Percentiles rank a stretch among this genome's conserved stretches.
phyloP scores from a whole-genome alignment of 1,140 invertebrate genomes.

The Drosophila ficusphila region DNA sequence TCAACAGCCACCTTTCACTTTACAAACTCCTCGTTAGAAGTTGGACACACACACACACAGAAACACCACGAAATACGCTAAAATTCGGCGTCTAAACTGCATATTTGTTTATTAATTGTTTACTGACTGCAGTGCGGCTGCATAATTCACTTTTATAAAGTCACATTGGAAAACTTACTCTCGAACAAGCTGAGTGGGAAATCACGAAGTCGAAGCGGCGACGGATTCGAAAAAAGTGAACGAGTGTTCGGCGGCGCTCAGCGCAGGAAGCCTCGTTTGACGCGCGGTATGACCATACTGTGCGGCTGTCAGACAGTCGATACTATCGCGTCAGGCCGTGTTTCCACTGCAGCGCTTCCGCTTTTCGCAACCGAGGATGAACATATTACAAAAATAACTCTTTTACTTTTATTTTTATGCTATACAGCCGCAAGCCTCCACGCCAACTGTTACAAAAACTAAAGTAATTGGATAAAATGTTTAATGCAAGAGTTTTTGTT shows the following conservation, averaged over 20 bases:
- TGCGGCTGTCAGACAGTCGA: neutral
- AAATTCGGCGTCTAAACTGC: slow-evolving; percentile 43
- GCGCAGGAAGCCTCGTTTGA: slow-evolving; percentile 52
- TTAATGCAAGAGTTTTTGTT: too few relatives aligned
- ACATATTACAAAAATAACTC: neutral
- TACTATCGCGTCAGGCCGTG: neutral
- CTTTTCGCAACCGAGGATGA: neutral
- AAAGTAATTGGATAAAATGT: too few relatives aligned
- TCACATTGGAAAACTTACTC: slow-evolving; percentile 72
- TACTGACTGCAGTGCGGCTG: slow-evolving; percentile 34
- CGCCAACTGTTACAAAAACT: too few relatives aligned
- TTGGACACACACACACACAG: slow-evolving; percentile 43
- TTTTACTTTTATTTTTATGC: too few relatives aligned
- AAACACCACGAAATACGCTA: slow-evolving; percentile 42
- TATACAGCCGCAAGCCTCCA: too few relatives aligned
- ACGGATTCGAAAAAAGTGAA: slow-evolving; percentile 84
- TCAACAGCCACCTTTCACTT: slow-evolving; percentile 79
- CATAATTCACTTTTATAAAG: slow-evolving; percentile 46
- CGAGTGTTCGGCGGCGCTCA: slow-evolving; percentile 53
- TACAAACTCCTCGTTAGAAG: slow-evolving; percentile 32
- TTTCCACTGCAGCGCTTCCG: neutral
- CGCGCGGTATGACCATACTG: neutral
- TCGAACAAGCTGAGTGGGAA: slow-evolving; percentile 82
- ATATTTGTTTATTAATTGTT: slow-evolving; percentile 67
- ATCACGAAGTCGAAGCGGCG: slow-evolving; percentile 83